phyloP scores from a whole-genome alignment of 2,888 invertebrate genomes.

The Cantharis rufa region DNA sequence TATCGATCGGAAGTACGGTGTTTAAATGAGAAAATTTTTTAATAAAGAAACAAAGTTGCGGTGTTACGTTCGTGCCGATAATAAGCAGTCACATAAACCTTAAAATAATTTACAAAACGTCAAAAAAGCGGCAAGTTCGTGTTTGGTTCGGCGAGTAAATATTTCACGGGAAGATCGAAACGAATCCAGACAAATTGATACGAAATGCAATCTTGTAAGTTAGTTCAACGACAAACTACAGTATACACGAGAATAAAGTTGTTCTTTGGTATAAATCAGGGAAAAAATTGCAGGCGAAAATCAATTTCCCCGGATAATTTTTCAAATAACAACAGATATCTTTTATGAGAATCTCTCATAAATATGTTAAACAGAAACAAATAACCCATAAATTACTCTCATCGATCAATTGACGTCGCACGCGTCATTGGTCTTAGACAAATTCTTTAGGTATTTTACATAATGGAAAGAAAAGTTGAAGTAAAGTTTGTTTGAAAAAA shows the following conservation, averaged over 20 bases:
- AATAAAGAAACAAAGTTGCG: neutral
- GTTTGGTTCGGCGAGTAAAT: conserved; percentile 8
- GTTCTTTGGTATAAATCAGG: neutral
- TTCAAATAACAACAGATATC: neutral
- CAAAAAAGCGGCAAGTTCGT: neutral
- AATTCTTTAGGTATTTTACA: conserved; percentile 23
- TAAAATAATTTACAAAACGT: neutral
- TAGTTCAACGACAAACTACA: conserved; percentile 17
- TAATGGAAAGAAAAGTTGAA: conserved; percentile 19
- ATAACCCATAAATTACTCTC: conserved; percentile 19
- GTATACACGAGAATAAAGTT: conserved; percentile 5
- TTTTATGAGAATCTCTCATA: neutral
- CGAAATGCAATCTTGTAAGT: conserved; percentile 21
- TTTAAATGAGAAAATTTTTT: neutral
- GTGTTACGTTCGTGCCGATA: neutral
- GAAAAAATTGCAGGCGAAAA: neutral
- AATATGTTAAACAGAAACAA: neutral
- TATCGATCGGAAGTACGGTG: neutral
- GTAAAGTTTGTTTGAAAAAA: neutral
- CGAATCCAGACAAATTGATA: conserved; percentile 27
- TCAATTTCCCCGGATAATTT: neutral
- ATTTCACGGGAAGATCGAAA: conserved; percentile 8
- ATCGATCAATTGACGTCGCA: conserved; percentile 24
- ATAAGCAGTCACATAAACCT: neutral
- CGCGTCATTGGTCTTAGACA: conserved; percentile 18